These are phyloP conservation scores for Morpho achilles DNA, from an alignment of 2,888 invertebrate genomes.

Conservation along the genomic window DNA sequence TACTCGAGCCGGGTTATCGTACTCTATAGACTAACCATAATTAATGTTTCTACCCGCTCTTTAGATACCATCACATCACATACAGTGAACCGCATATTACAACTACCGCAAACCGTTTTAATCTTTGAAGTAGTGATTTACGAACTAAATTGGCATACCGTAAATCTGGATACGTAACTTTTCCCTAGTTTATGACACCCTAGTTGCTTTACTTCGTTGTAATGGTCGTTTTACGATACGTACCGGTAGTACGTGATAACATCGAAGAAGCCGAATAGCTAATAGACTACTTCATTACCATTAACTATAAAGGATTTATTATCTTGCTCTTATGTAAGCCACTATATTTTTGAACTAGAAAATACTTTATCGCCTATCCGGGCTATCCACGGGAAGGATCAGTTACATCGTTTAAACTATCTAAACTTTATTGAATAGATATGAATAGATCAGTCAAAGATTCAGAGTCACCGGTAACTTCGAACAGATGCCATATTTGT, in stretches of 20 bases:
- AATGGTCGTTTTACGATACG: slow-evolving; percentile 31
- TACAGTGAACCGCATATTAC: background rate
- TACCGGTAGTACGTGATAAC: slow-evolving; percentile 23
- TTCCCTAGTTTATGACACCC: slow-evolving; percentile 51
- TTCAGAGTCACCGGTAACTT: no score
- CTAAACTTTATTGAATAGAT: no score
- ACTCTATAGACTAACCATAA: slow-evolving; percentile 41
- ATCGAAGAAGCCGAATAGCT: slow-evolving; percentile 17
- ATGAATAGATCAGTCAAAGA: no score
- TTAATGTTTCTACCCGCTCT: slow-evolving; percentile 46
- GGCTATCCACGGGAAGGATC: no score
- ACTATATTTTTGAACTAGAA: no score
- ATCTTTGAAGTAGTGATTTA: slow-evolving; percentile 2
- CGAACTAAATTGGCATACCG: slow-evolving; percentile 13
- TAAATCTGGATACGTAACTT: slow-evolving; percentile 23
- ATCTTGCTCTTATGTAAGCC: background rate
- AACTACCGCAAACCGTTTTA: slow-evolving; percentile 1
- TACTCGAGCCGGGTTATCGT: slow-evolving; percentile 24
- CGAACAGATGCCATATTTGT: no score
- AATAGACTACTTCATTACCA: slow-evolving; percentile 8
- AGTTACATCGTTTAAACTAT: no score
- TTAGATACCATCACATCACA: slow-evolving; percentile 29
- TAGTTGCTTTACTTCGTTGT: slow-evolving; percentile 42
- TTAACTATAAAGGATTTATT: background rate
- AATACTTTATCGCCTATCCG: no score